Base-by-base conservation (phyloP, 1,140 invertebrate species). In the Musca vetustissima region DNA sequence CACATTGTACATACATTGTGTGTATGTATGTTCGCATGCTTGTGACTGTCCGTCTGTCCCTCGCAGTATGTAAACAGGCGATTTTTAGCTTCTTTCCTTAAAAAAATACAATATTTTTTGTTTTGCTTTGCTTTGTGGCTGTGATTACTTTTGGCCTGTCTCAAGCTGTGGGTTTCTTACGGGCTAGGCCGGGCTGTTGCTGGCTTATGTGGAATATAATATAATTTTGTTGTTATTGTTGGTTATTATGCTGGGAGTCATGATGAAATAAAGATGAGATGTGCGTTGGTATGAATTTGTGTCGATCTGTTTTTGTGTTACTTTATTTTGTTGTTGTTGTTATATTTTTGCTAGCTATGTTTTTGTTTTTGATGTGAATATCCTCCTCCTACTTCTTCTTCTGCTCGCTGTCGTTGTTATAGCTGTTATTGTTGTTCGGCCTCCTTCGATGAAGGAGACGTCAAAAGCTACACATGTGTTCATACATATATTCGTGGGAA, bases 401-500 rank as follows among this genome's bases (percentile, higher is more conserved):
- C 36, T 43, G 36, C 1, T 43, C n/a, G 11, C 11, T 43, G 36
- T 13, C 11, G 36, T 43, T 43, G 36, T 43, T 43, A 43, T 43
- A 9, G 9, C 28, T 32, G 28, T 32, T 32, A 13, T 13, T 43
- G 36, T 13, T 43, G 4, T 43, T 43, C 36, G 36, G 36, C 36
- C 36, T 43, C 36, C 36, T 43, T 43, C 36, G 6, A 43, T 43
- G 36, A 43, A 43, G 36, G 36, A 43, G 36, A 43, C 36, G 36
- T 43, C 36, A 43, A 43, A 43, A 43, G 36, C 17, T 61, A 61
- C 57, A 61, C 57, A 61, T 61, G 57, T 61, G 57, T 43, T 61
- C 25, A 61, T 61, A 61, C 57, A n/a, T 61, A 61, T 61, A 36
- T 61, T 61, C 57, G 57, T 61, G 57, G 57, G 57, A 61, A 61